These are phyloP conservation scores for Drosophila tripunctata DNA, from an alignment of 2,888 invertebrate genomes.

Conservation along the genomic window DNA sequence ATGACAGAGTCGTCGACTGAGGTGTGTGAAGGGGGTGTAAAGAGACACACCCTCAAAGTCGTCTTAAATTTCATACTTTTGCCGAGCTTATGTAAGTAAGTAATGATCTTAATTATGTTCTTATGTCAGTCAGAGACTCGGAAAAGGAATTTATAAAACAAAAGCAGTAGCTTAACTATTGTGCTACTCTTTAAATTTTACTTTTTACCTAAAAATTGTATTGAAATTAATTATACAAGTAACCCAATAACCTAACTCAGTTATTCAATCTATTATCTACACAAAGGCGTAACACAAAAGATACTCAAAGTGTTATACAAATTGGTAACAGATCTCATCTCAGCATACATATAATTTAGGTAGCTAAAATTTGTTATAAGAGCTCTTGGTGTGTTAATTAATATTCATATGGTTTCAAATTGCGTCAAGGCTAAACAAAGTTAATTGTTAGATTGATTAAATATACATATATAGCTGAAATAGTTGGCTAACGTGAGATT, in stretches of 20 bases:
- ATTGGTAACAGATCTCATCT: not conserved
- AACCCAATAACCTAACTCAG: no score
- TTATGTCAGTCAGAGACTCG: not conserved
- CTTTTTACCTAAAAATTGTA: no score
- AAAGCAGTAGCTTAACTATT: no score
- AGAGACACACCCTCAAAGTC: slow-evolving; percentile 28
- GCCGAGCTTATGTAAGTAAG: not conserved
- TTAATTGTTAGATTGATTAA: not conserved
- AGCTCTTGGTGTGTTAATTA: not conserved
- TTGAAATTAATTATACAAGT: no score
- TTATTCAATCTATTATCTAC: no score
- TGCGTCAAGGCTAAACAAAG: not conserved
- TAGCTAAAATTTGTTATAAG: not conserved
- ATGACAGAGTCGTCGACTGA: not conserved
- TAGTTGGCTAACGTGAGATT: slow-evolving; percentile 3
- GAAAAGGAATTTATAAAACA: not conserved
- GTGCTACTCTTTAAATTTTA: no score
- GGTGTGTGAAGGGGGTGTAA: not conserved
- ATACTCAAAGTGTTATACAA: not conserved
- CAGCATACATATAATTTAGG: not conserved
- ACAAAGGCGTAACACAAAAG: not conserved
- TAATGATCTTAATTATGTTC: not conserved
- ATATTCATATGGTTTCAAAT: not conserved
- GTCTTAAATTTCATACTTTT: not conserved
- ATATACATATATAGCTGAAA: slow-evolving; percentile 4